Percentiles rank a stretch among this genome's conserved stretches.
phyloP scores from a whole-genome alignment of 2,888 invertebrate genomes.

The Matsumyia berberina region DNA sequence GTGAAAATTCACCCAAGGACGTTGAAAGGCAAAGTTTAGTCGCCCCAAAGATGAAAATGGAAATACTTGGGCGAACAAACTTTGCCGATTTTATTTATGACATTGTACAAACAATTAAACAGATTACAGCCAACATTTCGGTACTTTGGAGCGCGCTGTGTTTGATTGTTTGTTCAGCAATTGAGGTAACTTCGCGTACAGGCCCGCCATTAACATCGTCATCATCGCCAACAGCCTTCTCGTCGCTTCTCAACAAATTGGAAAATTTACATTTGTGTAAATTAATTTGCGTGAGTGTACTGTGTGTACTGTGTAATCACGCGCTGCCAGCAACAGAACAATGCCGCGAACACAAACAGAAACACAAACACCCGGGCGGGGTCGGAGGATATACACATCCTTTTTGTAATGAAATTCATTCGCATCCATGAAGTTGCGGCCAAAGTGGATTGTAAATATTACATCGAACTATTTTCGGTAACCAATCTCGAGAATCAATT shows the following conservation, averaged over 20 bases:
- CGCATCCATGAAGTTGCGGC: conserved; percentile 62
- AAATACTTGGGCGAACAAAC: conserved; percentile 36
- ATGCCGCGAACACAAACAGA: background rate
- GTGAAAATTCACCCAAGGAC: conserved; percentile 26
- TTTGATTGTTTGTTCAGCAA: conserved; percentile 59
- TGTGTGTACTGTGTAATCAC: conserved; percentile 10
- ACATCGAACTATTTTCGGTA: conserved; percentile 61
- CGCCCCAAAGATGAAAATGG: conserved; percentile 5
- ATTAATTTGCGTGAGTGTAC: conserved; percentile 65
- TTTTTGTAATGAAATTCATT: conserved; percentile 71
- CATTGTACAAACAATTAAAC: conserved; percentile 66
- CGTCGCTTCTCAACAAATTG: conserved; percentile 51
- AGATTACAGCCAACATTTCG: conserved; percentile 59
- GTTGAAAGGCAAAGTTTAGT: conserved; percentile 34
- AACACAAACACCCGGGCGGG: conserved; percentile 44
- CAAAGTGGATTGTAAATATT: conserved; percentile 75
- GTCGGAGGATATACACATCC: background rate
- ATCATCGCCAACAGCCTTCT: conserved; percentile 31
- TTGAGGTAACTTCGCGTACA: conserved; percentile 59
- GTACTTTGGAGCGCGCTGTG: conserved; percentile 34
- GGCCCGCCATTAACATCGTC: conserved; percentile 16
- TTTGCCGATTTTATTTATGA: conserved; percentile 61
- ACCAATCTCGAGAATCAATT: conserved; percentile 73
- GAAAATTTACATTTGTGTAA: conserved; percentile 72
- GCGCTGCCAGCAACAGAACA: background rate